These are phyloP conservation scores for Cotesia glomerata DNA, from an alignment of 1,140 invertebrate species.

Conservation along the genomic window DNA sequence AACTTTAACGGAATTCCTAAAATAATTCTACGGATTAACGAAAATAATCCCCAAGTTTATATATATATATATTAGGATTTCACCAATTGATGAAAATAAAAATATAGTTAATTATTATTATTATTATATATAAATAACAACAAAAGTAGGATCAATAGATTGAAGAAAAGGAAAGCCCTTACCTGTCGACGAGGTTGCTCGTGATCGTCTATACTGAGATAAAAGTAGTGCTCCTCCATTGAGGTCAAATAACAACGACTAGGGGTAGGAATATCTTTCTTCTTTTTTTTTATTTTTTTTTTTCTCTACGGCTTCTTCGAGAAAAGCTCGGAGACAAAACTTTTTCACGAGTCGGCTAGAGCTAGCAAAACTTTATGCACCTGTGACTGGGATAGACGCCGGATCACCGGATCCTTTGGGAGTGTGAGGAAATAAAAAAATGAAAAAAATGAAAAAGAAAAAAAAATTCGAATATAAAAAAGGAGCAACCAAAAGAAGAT, in stretches of 20 bases:
- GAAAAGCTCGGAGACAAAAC: constrained; percentile 13
- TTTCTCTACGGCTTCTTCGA: no score
- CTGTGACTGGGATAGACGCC: constrained; percentile 14
- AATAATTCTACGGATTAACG: constrained; percentile 21
- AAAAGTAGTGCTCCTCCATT: no score
- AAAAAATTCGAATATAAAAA: neutral
- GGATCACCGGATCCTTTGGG: constrained; percentile 14
- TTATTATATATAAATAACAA: neutral
- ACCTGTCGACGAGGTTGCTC: constrained; percentile 1
- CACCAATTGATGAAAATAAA: no score
- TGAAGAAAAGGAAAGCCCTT: neutral
- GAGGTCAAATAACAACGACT: no score
- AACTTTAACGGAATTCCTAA: constrained; percentile 8
- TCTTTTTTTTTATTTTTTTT: no score
- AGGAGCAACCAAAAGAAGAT: neutral
- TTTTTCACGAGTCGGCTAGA: constrained; percentile 4
- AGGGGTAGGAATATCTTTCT: no score
- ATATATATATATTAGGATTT: no score
- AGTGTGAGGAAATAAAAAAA: neutral
- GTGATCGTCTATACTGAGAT: constrained; percentile 18
- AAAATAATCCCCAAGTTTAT: no score
- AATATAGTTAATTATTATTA: no score
- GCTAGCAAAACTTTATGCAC: constrained; percentile 22
- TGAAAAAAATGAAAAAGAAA: no score
- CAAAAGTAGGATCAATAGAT: no score